phyloP scores from a whole-genome alignment of 2,888 invertebrate species.

The Alloplasta piceator region DNA sequence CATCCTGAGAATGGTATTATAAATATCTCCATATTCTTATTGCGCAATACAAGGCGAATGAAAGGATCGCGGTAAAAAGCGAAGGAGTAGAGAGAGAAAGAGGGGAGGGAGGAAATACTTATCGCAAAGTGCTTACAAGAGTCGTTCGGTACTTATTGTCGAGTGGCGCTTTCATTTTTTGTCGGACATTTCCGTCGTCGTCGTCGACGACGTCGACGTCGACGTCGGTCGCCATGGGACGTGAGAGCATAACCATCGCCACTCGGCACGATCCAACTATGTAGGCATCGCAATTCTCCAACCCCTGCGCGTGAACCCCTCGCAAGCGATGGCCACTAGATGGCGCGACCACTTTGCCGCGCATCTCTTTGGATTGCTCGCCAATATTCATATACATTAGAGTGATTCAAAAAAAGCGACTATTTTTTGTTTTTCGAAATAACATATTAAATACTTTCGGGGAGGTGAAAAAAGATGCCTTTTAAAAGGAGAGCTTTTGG shows the following conservation, averaged over 20 bases:
- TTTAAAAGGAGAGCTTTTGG: no score
- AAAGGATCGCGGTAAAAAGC: conserved; percentile 11
- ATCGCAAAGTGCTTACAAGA: conserved; percentile 66
- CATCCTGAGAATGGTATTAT: conserved; percentile 18
- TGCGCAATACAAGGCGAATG: conserved; percentile 22
- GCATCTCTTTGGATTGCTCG: conserved; percentile 39
- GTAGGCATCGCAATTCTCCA: background rate
- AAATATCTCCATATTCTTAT: conserved; percentile 36
- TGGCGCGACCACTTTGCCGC: conserved; percentile 21
- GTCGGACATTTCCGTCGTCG: conserved; percentile 62
- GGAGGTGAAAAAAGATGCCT: no score
- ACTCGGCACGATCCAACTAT: conserved; percentile 37
- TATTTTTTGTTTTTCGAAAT: no score
- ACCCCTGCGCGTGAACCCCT: conserved; percentile 23
- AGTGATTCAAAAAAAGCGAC: no score
- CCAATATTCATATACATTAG: no score
- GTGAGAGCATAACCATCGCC: conserved; percentile 59
- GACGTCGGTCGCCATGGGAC: conserved; percentile 60
- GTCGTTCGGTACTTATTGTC: conserved; percentile 64
- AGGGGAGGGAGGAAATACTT: conserved; percentile 58
- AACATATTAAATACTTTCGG: no score
- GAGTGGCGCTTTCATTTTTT: conserved; percentile 64
- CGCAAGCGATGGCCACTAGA: conserved; percentile 8
- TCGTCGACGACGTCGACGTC: conserved; percentile 33
- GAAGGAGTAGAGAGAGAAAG: background rate